Base-by-base conservation (phyloP, 2,888 invertebrate genomes). In the Phorcus lineatus region DNA sequence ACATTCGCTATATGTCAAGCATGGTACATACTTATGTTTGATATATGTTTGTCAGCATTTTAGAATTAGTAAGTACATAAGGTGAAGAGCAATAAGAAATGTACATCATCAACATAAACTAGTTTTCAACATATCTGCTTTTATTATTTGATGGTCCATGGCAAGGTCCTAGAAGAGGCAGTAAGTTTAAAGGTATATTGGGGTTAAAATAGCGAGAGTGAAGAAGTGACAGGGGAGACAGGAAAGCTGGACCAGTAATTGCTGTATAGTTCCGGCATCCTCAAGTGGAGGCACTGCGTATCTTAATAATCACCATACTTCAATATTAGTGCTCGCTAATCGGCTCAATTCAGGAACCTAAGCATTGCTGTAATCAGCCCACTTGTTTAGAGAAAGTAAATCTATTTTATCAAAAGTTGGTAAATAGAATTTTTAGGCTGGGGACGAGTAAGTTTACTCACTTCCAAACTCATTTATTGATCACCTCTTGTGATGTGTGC, bases 371-470 rank as follows among this genome's bases (percentile, higher is more conserved):
- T 62, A 62, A 62, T 62, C 62, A 62, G 62, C 28, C 62, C 62
- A 62, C 62, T 62, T 62, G 62, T 62, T 62, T 62, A 62, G 62
- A 62, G 62, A 62, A 62, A 62, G 62, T 62, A 62, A 62, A 62
- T 62, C 62, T 28, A 62, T 62, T 62, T 62, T 62, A 62, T 62
- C 62, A 28, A 62, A 62, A 62, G 62, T 62, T 62, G 28, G 62
- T 28, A 62, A 62, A 62, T 62, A 62, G 62, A 62, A 62, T 62
- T 62, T 62, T 62, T 24, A 62, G 24, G 62, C 62, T 13, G 62
- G 28, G 62, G 62, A 62, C 24, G 62, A 62, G 28, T 62, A 28
- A 62, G 24, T 62, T 28, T 62, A 28, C 13, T 28, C 62, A 28
- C 28, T 24, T 28, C 24, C 28, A 62, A 28, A 28, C 62, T 28